Percentiles rank a stretch among this genome's conserved stretches.
These are phyloP conservation scores for Patella depressa DNA, from an alignment of 2,888 invertebrate genomes.

Conservation along the genomic window DNA sequence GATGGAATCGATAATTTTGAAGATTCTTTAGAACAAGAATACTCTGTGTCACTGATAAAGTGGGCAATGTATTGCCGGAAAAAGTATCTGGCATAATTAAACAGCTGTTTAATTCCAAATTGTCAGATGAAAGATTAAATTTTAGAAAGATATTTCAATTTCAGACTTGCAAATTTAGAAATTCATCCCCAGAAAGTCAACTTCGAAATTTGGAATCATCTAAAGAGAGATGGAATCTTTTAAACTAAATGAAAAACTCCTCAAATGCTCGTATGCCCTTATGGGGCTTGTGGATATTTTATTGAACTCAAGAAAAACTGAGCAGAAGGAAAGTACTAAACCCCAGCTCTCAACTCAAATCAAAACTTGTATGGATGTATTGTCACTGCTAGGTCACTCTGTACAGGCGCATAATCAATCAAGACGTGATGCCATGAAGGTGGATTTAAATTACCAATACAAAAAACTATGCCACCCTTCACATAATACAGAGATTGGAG, in stretches of 20 bases:
- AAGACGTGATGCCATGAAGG: neutral
- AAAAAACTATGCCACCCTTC: neutral
- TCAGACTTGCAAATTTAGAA: neutral
- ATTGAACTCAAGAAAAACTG: too few species aligned
- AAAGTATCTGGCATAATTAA: neutral
- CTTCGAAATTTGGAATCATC: neutral
- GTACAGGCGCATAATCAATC: too few species aligned
- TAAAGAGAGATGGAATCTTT: neutral
- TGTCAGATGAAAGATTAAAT: neutral
- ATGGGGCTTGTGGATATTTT: neutral
- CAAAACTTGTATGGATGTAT: too few species aligned
- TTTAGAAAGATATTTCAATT: neutral
- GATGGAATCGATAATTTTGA: neutral
- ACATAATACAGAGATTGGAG: neutral
- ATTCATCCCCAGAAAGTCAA: neutral
- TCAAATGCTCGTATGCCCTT: neutral
- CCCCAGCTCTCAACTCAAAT: too few species aligned
- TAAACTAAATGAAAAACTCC: neutral
- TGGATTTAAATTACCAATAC: neutral
- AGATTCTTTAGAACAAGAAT: constrained; percentile 1
- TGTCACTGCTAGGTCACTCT: too few species aligned
- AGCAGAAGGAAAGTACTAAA: too few species aligned
- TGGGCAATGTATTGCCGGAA: neutral
- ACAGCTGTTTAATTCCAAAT: neutral
- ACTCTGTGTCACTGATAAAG: neutral